A percentile compares a stretch with the other conserved stretches of the same genome.
Evolutionary conservation across 2,888 invertebrate genomes (phyloP).

Genomic region (Tachina lurida): DNA sequence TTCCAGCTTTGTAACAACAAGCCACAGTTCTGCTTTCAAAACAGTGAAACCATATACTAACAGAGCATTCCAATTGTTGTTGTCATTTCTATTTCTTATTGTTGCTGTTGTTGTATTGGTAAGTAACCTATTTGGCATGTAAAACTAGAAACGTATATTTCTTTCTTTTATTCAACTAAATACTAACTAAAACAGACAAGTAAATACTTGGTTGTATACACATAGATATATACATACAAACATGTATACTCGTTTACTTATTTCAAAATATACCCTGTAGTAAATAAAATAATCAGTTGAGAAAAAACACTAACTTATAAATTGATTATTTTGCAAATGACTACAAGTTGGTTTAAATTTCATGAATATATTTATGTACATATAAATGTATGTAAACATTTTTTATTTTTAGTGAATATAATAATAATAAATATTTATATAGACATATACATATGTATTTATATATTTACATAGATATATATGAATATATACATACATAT

Average conservation of each 20-base stretch:
- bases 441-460: too few species aligned
- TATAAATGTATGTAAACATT: too few species aligned
- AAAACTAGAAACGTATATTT: constrained; percentile 62
- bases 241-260: neutral
- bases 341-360: too few species aligned
- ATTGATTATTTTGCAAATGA: too few species aligned
- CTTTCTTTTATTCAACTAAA: constrained; percentile 58
- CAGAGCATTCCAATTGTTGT: constrained; percentile 36
- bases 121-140: constrained; percentile 71
- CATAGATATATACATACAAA: neutral
- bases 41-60: constrained; percentile 16
- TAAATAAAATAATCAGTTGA: too few species aligned
- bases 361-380: too few species aligned
- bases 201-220: neutral
- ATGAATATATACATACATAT: neutral
- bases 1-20: constrained; percentile 26
- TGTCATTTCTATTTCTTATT: constrained; percentile 31
- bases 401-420: too few species aligned
- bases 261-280: neutral
- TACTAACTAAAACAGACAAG: constrained; percentile 43
- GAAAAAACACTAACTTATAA: too few species aligned
- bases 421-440: too few species aligned
- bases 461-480: too few species aligned
- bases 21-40: constrained; percentile 28
- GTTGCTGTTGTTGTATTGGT: constrained; percentile 61